A percentile compares a stretch with the other conserved stretches of the same genome.
Conservation (phyloP, 2,888 invertebrate genomes). For the Xanthostigma xanthostigma region DNA sequence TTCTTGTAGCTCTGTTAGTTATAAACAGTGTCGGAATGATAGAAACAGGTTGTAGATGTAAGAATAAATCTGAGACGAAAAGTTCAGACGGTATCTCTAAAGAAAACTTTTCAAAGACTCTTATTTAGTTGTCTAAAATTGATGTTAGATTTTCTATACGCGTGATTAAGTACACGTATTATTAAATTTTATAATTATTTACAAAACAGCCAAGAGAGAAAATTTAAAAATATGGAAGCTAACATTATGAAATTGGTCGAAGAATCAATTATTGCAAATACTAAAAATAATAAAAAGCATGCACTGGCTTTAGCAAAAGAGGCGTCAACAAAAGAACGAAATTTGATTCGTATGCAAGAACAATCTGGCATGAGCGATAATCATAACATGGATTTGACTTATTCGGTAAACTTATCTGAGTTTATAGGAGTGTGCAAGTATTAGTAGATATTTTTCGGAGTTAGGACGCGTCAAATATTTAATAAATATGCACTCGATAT, state of each 20-base stretch:
- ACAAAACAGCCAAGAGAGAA: constrained; percentile 68
- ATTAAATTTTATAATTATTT: constrained; percentile 4
- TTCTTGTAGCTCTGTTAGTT: too few relatives aligned
- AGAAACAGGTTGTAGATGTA: too few relatives aligned
- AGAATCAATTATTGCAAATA: constrained; percentile 65
- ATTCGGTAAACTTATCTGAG: constrained; percentile 47
- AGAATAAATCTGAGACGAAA: too few relatives aligned
- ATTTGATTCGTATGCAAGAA: constrained; percentile 79
- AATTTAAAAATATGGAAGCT: constrained; percentile 73
- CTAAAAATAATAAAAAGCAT: constrained; percentile 42
- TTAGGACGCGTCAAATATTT: too few relatives aligned
- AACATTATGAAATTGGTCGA: constrained; percentile 83
- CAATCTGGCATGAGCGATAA: constrained; percentile 79
- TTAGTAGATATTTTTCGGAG: too few relatives aligned
- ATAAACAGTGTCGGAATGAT: too few relatives aligned
- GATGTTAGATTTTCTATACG: neutral
- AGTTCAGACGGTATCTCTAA: too few relatives aligned
- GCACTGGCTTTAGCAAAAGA: constrained; percentile 91
- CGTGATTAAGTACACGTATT: neutral
- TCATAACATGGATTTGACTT: constrained; percentile 90
- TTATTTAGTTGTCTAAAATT: too few relatives aligned
- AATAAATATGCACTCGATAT: too few relatives aligned
- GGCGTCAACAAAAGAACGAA: constrained; percentile 84
- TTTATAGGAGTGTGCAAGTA: too few relatives aligned
- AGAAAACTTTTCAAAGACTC: too few relatives aligned